Base-by-base conservation (phyloP, 2,888 invertebrate species). In the Tetragonisca angustula region DNA sequence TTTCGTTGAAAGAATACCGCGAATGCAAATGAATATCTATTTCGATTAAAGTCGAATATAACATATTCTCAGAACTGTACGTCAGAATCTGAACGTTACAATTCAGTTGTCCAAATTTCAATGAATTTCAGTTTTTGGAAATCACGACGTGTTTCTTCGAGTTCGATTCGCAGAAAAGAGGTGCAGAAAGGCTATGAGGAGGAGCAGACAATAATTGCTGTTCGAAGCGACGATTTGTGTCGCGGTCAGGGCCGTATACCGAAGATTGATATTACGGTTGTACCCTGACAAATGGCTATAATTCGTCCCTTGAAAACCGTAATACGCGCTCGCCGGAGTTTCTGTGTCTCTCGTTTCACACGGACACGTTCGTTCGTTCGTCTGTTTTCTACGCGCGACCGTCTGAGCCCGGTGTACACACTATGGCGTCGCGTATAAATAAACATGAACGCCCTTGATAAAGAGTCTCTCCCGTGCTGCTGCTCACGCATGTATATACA, bases 271-370 rank as follows among this genome's bases (percentile, higher is more conserved):
- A 91, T 87, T 76, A 81, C 83, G 65, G 80, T 73, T 71, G 76
- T 78, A 43, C 61, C 78, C 85, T n/a, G 88, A 89, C 88, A 91
- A 91, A 91, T 89, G 88, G 87, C 83, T 61, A 87, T 89, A 85
- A 91, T 91, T 85, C 87, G 86, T 91, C 84, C 88, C 79, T 87
- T 90, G 89, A 91, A 91, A 91, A 91, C 86, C 89, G 86, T 91
- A 91, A 91, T 91, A 90, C 91, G 86, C 89, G 77, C 72, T 76
- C 67, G 71, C 77, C 78, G 70, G 21, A 71, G 62, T 80, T 84
- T 32, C 50, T 62, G 67, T 17, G 70, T 17, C n/a, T n/a, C n/a
- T 27, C 19, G 62, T 64, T 64, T 64, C 32, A 64, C 62, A 62
- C 62, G 62, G 19, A 21, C 36, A n/a, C 21, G n/a, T n/a, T n/a